A percentile compares a stretch with the other conserved stretches of the same genome.
Conservation (phyloP, 2,888 invertebrate species). For the Caenorhabditis sp. region DNA sequence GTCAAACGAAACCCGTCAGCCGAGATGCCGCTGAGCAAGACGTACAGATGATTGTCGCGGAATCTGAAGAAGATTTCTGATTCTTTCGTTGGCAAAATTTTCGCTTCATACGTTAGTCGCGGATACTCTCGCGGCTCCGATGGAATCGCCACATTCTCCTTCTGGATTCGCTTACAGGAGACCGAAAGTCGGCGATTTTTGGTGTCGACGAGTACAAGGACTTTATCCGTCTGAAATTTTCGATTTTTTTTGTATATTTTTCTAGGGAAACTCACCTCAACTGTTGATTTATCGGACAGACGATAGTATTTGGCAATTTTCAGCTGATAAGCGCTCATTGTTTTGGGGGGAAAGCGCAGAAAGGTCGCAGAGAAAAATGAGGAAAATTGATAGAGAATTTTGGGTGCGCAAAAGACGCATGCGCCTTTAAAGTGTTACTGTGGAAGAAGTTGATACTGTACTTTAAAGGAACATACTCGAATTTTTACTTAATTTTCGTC, state of each 20-base stretch:
- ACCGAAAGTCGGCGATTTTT: not conserved
- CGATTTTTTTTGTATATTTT: not conserved
- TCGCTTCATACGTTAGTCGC: not conserved
- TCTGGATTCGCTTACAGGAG: not conserved
- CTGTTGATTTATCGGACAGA: not conserved
- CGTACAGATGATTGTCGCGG: slow-evolving; percentile 2
- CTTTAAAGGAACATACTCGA: too few species aligned
- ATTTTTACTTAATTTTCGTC: too few species aligned
- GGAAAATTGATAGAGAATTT: not conserved
- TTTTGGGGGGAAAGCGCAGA: not conserved
- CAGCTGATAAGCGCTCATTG: slow-evolving; percentile 4
- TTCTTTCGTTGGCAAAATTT: not conserved
- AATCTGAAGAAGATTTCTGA: not conserved
- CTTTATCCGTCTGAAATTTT: slow-evolving; percentile 15
- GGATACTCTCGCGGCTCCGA: not conserved
- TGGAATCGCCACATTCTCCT: not conserved
- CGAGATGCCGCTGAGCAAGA: not conserved
- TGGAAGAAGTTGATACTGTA: too few species aligned
- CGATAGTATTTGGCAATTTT: slow-evolving; percentile 14
- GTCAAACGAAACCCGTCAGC: slow-evolving; percentile 17
- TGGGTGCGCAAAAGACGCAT: too few species aligned
- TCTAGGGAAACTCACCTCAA: not conserved
- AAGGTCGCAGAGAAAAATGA: not conserved
- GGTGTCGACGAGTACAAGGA: not conserved
- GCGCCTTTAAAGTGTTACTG: too few species aligned